A percentile compares a stretch with the other conserved stretches of the same genome.
These are phyloP conservation scores for Rhodeus uyekii DNA, from an alignment of 2,797 vertebrate genomes.

Conservation along the genomic window DNA sequence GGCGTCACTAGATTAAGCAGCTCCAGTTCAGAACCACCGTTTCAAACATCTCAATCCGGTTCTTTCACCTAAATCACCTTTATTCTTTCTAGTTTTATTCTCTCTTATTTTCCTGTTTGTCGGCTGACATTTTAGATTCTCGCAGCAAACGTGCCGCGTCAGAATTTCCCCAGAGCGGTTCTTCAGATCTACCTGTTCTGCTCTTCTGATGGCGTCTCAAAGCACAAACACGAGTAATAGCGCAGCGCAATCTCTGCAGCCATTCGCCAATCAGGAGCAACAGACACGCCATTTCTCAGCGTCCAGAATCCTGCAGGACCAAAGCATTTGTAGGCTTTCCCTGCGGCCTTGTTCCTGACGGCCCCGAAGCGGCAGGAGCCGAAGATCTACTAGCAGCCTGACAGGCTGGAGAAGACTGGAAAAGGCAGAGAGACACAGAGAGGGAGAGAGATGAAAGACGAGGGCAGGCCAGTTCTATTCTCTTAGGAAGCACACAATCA, in stretches of 20 bases:
- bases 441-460: too few species aligned
- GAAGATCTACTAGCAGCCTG: constrained; percentile 61
- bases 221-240: constrained; percentile 60
- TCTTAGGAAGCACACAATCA: constrained; percentile 75
- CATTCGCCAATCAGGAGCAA: constrained; percentile 57
- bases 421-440: constrained; percentile 39
- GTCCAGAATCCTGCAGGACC: constrained; percentile 19
- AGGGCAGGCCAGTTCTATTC: too few species aligned
- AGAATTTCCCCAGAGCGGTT: constrained; percentile 68
- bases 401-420: constrained; percentile 62
- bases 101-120: constrained; percentile 64
- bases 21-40: neutral
- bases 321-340: neutral
- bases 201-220: constrained; percentile 60
- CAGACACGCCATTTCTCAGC: constrained; percentile 49
- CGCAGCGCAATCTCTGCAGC: constrained; percentile 47
- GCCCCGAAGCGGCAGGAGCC: constrained; percentile 55
- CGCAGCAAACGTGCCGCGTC: constrained; percentile 33
- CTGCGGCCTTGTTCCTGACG: constrained; percentile 54
- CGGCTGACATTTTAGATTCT: constrained; percentile 61
- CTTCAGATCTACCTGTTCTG: constrained; percentile 71
- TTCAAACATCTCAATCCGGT: neutral
- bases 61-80: neutral
- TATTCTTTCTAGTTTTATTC: constrained; percentile 49
- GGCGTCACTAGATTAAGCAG: neutral